Base-by-base conservation (phyloP, 2,113 vertebrate species). In the Malurus elegans region DNA sequence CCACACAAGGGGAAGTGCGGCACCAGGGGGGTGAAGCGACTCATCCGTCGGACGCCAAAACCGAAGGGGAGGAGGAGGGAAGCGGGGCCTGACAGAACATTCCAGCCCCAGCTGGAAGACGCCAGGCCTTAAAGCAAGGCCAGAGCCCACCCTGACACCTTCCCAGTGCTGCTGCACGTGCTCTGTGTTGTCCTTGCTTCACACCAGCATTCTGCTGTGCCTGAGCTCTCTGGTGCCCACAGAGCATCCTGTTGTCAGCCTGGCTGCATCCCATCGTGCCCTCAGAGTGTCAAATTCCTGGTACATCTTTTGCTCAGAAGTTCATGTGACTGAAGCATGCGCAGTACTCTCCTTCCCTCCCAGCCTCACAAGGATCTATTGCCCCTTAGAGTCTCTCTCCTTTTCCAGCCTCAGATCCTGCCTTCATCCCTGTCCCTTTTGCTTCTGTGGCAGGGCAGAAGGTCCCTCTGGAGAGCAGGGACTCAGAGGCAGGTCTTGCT, bases 11-110 rank as follows among this genome's bases (percentile, higher is more conserved):
- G 95, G 92, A 96, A 97, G 75, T 32, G 40, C 5, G 11, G 92
- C 90, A 88, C 79, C 73, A 7, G 38, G 53, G 44, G 34, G 18
- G 6, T 36, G 57, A 51, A 50, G 47, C 2, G 0, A 34, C 45
- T 36, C n/a, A 7, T 32, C 54, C 0, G 1, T 32, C 0, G 0
- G 51, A 61, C 0, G 1, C 19, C 45, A 18, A 65, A 0, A 0
- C 29, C 21, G 24, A 48, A 65, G 23, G 23, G 61, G 26, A 18
- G 51, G 14, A 86, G 48, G 34, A 56, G 88, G 54, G 40, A 69
- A 79, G 53, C 2, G 2, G 48, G 26, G 61, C 32, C 82, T 79
- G 40, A 31, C 0, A 1, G 56, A 60, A 24, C 17, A 50, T 86
- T 57, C 51, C 17, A 44, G 31, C 40, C 70, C 62, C 12, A 21